Base-by-base conservation (phyloP, 2,888 invertebrate genomes). In the Acrobeloides nanus region DNA sequence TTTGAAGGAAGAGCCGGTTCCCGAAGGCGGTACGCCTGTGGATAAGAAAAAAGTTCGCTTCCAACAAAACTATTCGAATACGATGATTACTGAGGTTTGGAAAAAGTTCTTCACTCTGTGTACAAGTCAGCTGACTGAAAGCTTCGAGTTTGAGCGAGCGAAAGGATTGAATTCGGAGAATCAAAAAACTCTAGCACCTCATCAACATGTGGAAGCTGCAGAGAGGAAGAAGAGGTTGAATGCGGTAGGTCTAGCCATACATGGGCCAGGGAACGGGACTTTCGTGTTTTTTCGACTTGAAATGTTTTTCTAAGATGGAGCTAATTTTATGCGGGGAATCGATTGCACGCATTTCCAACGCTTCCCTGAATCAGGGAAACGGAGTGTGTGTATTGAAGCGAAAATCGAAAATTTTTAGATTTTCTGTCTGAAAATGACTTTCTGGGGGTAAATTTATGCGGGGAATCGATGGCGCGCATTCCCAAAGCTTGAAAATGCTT, bases 141-240 rank as follows among this genome's bases (percentile, higher is more conserved):
- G 65, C 2, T 71, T 71, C 47, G 71, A 71, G 45, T 51, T 70
- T 51, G 71, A 71, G 44, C 51, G 71, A 34, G 61, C 63, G 24
- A 71, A 67, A 44, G 48, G 53, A 24, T 34, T 58, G 17, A 64
- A 62, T 47, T 57, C 64, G 4, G 60, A 66, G 31, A 65, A 55
- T 38, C 62, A 70, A 43, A 65, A 69, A 44, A 62, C 71, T 3
- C 52, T 69, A 8, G 71, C 71, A 6, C 71, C 71, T 21, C 71
- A 71, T 54, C 71, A 69, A 48, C 62, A 66, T n/a, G 48, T 63
- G 12, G 69, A 72, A 41, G 58, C 55, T 18, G 61, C 54, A 23
- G 64, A 62, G 34, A 56, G 63, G 47, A 61, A 65, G 43, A 61
- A 66, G 52, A 61, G 60, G 46, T 53, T 35, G 43, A 44, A 44